Evolutionary conservation across 37 sponge, comb jelly and placozoan species (phyloP).

Genomic region (Spongia lamella): DNA sequence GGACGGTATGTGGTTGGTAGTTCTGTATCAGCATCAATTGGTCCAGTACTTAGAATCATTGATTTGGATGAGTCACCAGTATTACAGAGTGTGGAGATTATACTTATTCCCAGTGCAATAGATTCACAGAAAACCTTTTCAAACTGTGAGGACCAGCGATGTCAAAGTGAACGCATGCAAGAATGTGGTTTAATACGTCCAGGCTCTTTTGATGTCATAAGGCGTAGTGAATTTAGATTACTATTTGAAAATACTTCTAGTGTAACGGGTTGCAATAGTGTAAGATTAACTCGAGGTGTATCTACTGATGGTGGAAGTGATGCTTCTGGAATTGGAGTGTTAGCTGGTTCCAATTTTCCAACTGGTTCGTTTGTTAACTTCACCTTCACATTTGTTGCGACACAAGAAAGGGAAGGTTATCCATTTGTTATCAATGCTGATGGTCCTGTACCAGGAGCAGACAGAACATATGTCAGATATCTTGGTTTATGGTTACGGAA

Average conservation of each 20-base stretch:
- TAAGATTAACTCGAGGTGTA: conserved; percentile 8
- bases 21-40: conserved; percentile 51
- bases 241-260: not conserved
- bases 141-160: conserved; percentile 35
- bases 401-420: conserved; percentile 52
- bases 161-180: conserved; percentile 43
- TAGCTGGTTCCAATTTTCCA: conserved; percentile 33
- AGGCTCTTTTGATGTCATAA: conserved; percentile 31
- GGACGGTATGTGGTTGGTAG: conserved; percentile 32
- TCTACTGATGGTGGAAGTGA: conserved; percentile 17
- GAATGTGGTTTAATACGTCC: conserved; percentile 29
- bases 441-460: not conserved
- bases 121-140: conserved; percentile 24
- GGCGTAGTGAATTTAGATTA: not conserved
- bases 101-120: conserved; percentile 22
- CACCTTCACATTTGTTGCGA: conserved; percentile 59
- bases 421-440: conserved; percentile 33
- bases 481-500: conserved; percentile 10
- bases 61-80: conserved; percentile 45
- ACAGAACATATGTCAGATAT: not conserved
- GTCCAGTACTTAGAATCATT: conserved; percentile 62
- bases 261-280: not conserved
- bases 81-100: conserved; percentile 23
- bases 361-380: conserved; percentile 40
- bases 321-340: conserved; percentile 24